A percentile compares a stretch with the other conserved stretches of the same genome.
Evolutionary conservation across 2,888 invertebrate genomes (phyloP).

Genomic region (Horisme vitalbata): DNA sequence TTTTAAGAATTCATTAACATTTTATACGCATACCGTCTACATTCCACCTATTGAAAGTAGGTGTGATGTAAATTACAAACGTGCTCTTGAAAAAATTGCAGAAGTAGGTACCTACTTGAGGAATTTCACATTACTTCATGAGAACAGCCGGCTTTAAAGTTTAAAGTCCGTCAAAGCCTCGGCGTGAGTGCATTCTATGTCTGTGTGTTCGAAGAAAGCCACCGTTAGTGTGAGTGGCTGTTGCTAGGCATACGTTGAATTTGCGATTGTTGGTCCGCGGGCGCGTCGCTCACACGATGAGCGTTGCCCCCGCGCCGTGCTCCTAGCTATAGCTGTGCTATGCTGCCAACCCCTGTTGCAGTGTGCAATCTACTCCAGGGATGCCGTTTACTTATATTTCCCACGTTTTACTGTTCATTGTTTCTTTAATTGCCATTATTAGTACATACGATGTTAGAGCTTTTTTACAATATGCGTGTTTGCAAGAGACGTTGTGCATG

Average conservation of each 20-base stretch:
- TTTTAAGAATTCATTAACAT: slow-evolving; percentile 46
- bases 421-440: slow-evolving; percentile 45
- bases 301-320: slow-evolving; percentile 68
- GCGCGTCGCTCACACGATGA: slow-evolving; percentile 79
- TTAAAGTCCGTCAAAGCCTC: slow-evolving; percentile 56
- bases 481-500: slow-evolving; percentile 1
- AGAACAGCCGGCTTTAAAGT: slow-evolving; percentile 51
- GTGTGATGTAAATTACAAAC: slow-evolving; percentile 39
- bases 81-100: slow-evolving; percentile 41
- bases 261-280: slow-evolving; percentile 74
- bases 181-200: slow-evolving; percentile 55
- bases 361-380: slow-evolving; percentile 27
- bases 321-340: slow-evolving; percentile 24
- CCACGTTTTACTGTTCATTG: slow-evolving; percentile 51
- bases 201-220: slow-evolving; percentile 62
- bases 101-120: slow-evolving; percentile 14
- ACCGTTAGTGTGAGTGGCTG: slow-evolving; percentile 70
- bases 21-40: slow-evolving; percentile 43
- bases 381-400: slow-evolving; percentile 54
- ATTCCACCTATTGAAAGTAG: slow-evolving; percentile 43
- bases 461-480: neutral
- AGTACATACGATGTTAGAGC: slow-evolving; percentile 17
- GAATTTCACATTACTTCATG: slow-evolving; percentile 41
- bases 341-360: slow-evolving; percentile 19
- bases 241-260: slow-evolving; percentile 77